phyloP scores from a whole-genome alignment of 2,888 invertebrate genomes.

The Hemaris fuciformis region DNA sequence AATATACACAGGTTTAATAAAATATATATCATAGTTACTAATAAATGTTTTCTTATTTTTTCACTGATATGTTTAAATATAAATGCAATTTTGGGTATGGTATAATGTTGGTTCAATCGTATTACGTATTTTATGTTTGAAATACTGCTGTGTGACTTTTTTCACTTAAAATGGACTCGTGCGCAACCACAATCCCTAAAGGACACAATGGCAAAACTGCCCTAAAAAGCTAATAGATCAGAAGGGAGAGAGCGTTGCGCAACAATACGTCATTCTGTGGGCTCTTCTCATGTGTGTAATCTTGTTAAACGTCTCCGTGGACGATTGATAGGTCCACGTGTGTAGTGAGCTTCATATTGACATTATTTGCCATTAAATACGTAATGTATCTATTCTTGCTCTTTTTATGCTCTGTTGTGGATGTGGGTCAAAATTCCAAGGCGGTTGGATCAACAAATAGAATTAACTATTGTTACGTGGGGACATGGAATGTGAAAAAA shows the following conservation, averaged over 20 bases:
- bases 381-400: slow-evolving; percentile 6
- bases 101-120: no score
- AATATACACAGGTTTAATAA: no score
- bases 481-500: background rate
- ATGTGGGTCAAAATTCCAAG: background rate
- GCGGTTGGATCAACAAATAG: background rate
- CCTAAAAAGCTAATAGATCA: slow-evolving; percentile 70
- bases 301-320: slow-evolving; percentile 67
- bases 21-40: no score
- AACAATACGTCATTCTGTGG: slow-evolving; percentile 60
- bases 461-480: background rate
- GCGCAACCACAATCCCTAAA: slow-evolving; percentile 41
- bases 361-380: slow-evolving; percentile 5
- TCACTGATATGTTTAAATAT: no score
- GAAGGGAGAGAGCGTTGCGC: slow-evolving; percentile 63
- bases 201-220: slow-evolving; percentile 47
- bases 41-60: no score
- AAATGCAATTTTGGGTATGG: no score
- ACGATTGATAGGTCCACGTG: slow-evolving; percentile 64
- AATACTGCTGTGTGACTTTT: background rate
- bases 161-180: slow-evolving; percentile 39
- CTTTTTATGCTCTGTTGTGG: background rate
- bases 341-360: background rate
- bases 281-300: slow-evolving; percentile 68
- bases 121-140: no score